Conservation (phyloP, 2,797 vertebrate species). For the Ctenopoma multispine region DNA sequence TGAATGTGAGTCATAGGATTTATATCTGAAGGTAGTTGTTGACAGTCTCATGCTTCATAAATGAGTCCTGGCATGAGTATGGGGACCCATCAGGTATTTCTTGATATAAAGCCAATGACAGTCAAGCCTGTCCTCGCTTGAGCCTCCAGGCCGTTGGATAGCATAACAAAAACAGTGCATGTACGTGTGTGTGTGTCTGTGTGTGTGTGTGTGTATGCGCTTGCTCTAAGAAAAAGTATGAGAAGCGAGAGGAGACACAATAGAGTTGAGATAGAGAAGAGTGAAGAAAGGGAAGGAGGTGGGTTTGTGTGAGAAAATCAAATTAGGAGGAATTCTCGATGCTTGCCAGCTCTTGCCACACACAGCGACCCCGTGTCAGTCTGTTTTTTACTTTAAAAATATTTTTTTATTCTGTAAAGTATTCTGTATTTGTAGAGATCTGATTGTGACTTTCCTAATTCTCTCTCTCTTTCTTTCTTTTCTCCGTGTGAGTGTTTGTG, state of each 20-base stretch:
- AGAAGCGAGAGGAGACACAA: conserved; percentile 29
- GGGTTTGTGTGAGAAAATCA: conserved; percentile 55
- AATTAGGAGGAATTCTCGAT: conserved; percentile 43
- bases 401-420: conserved; percentile 18
- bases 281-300: conserved; percentile 31
- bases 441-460: conserved; percentile 38
- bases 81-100: conserved; percentile 76
- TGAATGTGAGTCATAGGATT: conserved; percentile 50
- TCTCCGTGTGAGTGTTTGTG: conserved; percentile 40
- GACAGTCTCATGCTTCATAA: conserved; percentile 67
- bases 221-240: conserved; percentile 10
- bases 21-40: conserved; percentile 46
- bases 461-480: not conserved
- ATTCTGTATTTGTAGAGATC: conserved; percentile 39
- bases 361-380: conserved; percentile 40
- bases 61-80: conserved; percentile 74
- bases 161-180: conserved; percentile 45
- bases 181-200: conserved; percentile 21
- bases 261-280: conserved; percentile 46
- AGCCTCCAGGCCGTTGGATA: conserved; percentile 74
- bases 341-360: conserved; percentile 58
- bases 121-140: conserved; percentile 77
- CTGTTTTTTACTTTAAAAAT: conserved; percentile 31
- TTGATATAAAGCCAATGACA: conserved; percentile 73
- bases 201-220: conserved; percentile 10